These are phyloP conservation scores for Cataglyphis hispanica DNA, from an alignment of 1,140 invertebrate genomes.

Conservation along the genomic window DNA sequence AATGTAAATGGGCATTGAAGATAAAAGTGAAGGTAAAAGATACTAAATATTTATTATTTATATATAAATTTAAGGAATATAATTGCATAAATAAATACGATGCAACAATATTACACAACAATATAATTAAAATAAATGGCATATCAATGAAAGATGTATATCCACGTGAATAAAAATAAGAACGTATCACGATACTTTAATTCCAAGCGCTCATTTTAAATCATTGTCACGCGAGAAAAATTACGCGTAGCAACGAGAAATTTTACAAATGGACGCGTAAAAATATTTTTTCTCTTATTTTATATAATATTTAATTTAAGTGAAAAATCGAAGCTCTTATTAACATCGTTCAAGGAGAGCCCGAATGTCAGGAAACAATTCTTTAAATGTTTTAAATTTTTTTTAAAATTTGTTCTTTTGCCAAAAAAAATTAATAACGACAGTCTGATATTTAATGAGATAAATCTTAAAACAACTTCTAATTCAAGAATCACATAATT, in stretches of 20 bases:
- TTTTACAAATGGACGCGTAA: background rate
- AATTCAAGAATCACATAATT: background rate
- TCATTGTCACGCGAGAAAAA: conserved; percentile 28
- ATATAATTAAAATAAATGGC: conserved; percentile 45
- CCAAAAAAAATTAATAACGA: background rate
- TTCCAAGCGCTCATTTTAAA: conserved; percentile 7
- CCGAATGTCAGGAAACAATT: background rate
- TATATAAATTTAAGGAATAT: conserved; percentile 38
- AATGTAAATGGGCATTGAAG: background rate
- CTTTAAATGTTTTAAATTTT: no score
- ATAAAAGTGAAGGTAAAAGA: conserved; percentile 10
- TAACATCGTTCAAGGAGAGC: background rate
- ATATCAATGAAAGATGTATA: conserved; percentile 13
- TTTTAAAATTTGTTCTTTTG: no score
- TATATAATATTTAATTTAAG: background rate
- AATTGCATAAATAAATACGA: background rate
- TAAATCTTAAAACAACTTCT: conserved; percentile 1
- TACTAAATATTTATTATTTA: conserved; percentile 6
- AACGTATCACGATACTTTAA: conserved; percentile 22
- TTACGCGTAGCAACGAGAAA: background rate
- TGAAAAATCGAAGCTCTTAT: background rate
- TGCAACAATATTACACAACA: background rate
- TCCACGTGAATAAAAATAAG: conserved; percentile 34
- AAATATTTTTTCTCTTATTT: background rate
- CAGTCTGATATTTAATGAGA: background rate